Percentiles rank a stretch among this genome's conserved stretches.
These are phyloP conservation scores for Bucco capensis DNA, from an alignment of 2,113 vertebrate genomes.

Conservation along the genomic window DNA sequence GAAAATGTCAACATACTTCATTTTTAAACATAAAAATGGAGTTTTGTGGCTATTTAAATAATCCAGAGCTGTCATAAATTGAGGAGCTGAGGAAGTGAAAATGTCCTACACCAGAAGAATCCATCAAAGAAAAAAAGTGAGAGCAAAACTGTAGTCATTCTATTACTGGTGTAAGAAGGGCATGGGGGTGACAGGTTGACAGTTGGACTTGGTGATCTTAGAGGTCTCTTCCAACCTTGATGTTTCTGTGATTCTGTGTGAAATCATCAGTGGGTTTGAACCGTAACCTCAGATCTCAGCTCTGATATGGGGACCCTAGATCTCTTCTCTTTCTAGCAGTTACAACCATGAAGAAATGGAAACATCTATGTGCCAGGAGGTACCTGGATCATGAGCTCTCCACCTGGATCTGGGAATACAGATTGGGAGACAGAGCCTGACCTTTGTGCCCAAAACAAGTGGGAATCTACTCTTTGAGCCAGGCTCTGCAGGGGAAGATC, in stretches of 20 bases:
- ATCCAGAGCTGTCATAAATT: neutral
- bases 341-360: neutral
- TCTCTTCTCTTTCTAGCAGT: neutral
- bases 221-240: no score
- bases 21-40: neutral
- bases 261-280: neutral
- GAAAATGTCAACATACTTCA: neutral
- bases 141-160: neutral
- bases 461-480: neutral
- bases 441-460: neutral
- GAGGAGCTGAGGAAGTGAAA: neutral
- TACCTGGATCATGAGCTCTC: neutral
- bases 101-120: neutral
- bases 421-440: neutral
- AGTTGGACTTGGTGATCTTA: no score
- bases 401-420: neutral
- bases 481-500: neutral
- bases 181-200: no score
- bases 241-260: no score
- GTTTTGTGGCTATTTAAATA: neutral
- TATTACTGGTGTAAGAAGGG: no score
- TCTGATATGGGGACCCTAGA: neutral
- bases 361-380: rapidly evolving
- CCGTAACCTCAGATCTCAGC: neutral
- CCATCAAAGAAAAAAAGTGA: neutral